These are phyloP conservation scores for Lagenorhynchus albirostris DNA, from an alignment of 2,113 vertebrate species.

Conservation along the genomic window DNA sequence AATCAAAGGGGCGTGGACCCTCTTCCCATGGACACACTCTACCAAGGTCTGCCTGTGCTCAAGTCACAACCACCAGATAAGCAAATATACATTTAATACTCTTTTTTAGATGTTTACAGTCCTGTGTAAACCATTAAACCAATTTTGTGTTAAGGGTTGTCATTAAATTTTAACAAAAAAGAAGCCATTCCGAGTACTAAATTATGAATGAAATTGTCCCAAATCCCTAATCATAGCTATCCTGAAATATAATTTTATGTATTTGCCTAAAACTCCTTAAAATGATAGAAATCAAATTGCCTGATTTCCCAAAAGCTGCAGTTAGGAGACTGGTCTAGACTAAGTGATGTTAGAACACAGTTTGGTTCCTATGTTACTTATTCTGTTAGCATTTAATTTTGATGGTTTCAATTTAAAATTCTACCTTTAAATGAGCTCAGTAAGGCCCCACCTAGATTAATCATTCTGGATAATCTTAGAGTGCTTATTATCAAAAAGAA, in stretches of 20 bases:
- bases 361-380: constrained; percentile 40
- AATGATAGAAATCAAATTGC: constrained; percentile 13
- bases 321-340: constrained; percentile 46
- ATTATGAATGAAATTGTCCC: constrained; percentile 2
- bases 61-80: not conserved
- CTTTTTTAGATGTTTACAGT: not conserved
- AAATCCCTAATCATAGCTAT: constrained; percentile 51
- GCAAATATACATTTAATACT: not conserved
- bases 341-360: constrained; percentile 40
- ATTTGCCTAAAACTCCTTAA: constrained; percentile 43
- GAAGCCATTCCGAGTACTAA: not conserved
- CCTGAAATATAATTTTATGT: constrained; percentile 51
- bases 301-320: constrained; percentile 60
- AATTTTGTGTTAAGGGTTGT: not conserved
- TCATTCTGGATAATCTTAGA: not conserved
- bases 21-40: not conserved
- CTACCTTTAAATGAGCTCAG: not conserved
- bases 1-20: not conserved
- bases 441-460: not conserved
- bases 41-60: not conserved
- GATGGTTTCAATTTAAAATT: constrained; percentile 58
- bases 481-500: not conserved
- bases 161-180: not conserved
- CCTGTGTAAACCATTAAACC: not conserved
- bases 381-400: constrained; percentile 64